These are phyloP conservation scores for Urosaurus nigricauda DNA, from an alignment of 2,797 vertebrate genomes.

Conservation along the genomic window DNA sequence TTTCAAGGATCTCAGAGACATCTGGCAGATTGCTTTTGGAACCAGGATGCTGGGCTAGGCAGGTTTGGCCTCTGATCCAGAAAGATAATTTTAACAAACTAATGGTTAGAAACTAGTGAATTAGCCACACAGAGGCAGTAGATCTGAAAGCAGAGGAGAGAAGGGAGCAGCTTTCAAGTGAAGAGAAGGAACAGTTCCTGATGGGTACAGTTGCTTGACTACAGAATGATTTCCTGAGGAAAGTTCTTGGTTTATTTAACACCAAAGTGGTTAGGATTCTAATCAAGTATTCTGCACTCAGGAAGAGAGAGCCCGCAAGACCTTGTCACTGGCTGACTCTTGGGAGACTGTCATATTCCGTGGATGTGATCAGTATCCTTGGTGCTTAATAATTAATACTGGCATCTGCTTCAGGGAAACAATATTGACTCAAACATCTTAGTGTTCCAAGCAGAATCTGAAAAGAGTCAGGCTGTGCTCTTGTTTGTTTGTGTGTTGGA, in stretches of 20 bases:
- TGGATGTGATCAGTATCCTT: slow-evolving; percentile 33
- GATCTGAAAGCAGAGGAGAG: neutral
- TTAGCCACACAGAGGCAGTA: neutral
- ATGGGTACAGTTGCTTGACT: slow-evolving; percentile 33
- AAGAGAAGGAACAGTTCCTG: slow-evolving; percentile 23
- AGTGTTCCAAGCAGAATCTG: neutral
- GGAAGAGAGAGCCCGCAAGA: slow-evolving; percentile 30
- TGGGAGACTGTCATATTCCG: slow-evolving; percentile 27
- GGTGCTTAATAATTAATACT: slow-evolving; percentile 53
- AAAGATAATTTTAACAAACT: neutral
- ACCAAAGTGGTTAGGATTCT: slow-evolving; percentile 53
- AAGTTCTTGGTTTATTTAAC: slow-evolving; percentile 54
- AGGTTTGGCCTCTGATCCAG: neutral
- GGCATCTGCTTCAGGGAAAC: slow-evolving; percentile 48
- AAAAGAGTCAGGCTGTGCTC: neutral
- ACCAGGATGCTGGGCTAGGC: no score
- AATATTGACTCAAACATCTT: slow-evolving; percentile 10
- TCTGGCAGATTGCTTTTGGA: no score
- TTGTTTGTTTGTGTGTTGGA: neutral
- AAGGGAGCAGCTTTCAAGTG: slow-evolving; percentile 35
- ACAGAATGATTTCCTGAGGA: slow-evolving; percentile 44
- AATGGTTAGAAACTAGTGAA: neutral
- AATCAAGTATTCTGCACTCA: slow-evolving; percentile 33
- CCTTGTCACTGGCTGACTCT: slow-evolving; percentile 40
- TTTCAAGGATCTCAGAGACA: no score